A percentile compares a stretch with the other conserved stretches of the same genome.
Evolutionary conservation across 2,113 vertebrate genomes (phyloP).

Genomic region (Chlorodrepanis virens): DNA sequence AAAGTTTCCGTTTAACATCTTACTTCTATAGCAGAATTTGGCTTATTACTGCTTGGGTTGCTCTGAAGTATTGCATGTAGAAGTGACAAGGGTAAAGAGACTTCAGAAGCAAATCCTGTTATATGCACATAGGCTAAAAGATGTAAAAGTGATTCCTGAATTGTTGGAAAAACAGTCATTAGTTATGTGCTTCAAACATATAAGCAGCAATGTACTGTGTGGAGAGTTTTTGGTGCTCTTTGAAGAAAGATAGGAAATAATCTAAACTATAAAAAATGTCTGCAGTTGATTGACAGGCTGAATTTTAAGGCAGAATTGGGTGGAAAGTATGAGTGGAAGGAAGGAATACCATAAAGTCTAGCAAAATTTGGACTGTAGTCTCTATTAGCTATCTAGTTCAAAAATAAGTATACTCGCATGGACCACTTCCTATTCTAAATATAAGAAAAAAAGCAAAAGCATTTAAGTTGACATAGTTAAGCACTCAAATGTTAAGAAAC

Average conservation of each 20-base stretch:
- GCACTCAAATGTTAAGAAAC: neutral
- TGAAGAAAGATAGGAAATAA: neutral
- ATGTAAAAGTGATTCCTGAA: neutral
- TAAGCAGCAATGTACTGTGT: neutral
- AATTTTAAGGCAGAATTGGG: neutral
- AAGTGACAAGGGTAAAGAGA: neutral
- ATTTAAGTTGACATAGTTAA: neutral
- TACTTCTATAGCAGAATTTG: neutral
- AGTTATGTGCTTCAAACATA: neutral
- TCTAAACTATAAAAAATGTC: neutral
- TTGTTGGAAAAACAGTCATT: neutral
- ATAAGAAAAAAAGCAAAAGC: neutral
- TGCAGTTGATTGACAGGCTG: neutral
- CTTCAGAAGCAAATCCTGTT: neutral
- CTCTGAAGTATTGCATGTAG: neutral
- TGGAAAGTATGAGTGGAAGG: neutral
- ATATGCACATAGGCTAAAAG: neutral
- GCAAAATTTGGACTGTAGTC: neutral
- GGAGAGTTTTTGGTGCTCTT: neutral
- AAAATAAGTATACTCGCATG: neutral
- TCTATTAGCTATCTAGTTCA: neutral
- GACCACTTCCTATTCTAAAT: neutral
- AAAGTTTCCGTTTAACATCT: neutral
- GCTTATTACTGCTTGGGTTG: neutral
- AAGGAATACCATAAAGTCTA: neutral